A percentile compares a stretch with the other conserved stretches of the same genome.
phyloP scores from a whole-genome alignment of 1,140 invertebrate genomes.

The Euura saliciscinereae region DNA sequence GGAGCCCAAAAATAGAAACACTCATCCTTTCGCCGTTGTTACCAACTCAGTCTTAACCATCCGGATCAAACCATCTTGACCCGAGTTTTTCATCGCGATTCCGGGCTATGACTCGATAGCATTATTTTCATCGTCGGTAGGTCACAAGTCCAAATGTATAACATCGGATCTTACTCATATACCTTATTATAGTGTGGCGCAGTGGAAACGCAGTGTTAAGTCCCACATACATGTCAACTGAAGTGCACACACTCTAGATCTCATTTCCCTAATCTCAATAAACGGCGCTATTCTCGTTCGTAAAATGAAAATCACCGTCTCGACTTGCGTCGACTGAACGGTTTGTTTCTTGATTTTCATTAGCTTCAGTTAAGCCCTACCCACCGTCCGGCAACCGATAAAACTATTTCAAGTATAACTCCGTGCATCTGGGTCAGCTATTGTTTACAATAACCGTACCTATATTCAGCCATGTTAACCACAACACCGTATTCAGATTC shows the following conservation, averaged over 20 bases:
- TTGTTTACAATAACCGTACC: not conserved
- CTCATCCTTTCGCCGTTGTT: slow-evolving; percentile 33
- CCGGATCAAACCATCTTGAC: slow-evolving; percentile 24
- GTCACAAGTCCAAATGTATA: not conserved
- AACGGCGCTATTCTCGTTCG: not conserved
- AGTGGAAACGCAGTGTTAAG: not conserved
- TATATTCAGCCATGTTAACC: not conserved
- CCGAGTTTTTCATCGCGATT: slow-evolving; percentile 29
- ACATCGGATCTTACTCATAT: not conserved
- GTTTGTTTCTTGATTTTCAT: not conserved
- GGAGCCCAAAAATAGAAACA: slow-evolving; percentile 27
- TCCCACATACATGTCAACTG: not conserved
- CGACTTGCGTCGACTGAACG: not conserved
- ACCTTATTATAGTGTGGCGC: not conserved
- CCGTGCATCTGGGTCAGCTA: slow-evolving; percentile 4
- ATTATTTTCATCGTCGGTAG: not conserved
- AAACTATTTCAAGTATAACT: not conserved
- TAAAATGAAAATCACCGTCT: not conserved
- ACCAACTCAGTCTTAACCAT: not conserved
- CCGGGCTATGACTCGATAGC: slow-evolving; percentile 30
- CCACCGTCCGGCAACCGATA: not conserved
- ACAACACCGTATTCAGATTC: not conserved
- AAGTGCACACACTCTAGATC: not conserved
- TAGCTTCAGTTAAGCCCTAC: not conserved
- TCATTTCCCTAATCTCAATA: not conserved